Conservation (phyloP, 2,113 vertebrate genomes). For the Tonatia bakeri region DNA sequence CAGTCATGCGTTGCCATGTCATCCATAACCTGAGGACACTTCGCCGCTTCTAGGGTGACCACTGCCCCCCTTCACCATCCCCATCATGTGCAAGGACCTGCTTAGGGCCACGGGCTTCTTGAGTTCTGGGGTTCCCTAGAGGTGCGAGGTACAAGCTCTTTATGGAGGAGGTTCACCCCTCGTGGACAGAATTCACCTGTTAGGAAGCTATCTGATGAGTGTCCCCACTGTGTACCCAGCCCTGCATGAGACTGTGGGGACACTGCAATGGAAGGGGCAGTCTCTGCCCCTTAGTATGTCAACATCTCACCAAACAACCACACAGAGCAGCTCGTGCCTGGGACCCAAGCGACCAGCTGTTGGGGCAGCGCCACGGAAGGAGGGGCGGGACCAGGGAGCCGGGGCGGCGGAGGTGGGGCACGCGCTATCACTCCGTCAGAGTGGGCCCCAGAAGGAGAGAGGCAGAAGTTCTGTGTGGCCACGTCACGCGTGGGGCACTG, state of each 20-base stretch:
- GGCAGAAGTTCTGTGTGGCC: neutral
- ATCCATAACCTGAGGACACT: neutral
- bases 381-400: too few species aligned
- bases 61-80: neutral
- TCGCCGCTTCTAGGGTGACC: neutral
- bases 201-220: neutral
- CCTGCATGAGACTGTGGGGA: neutral
- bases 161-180: neutral
- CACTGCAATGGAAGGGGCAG: neutral
- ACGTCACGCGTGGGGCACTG: accelerated
- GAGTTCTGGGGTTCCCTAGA: neutral
- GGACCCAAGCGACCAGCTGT: neutral
- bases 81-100: neutral
- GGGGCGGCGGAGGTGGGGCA: neutral
- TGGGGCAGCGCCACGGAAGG: neutral
- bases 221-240: neutral
- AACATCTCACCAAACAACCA: neutral
- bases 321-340: accelerated
- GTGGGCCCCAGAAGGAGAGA: neutral
- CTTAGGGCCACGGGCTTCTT: too few species aligned
- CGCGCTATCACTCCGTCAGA: neutral
- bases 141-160: neutral
- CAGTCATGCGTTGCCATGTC: neutral
- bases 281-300: neutral
- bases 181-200: neutral